A percentile compares a stretch with the other conserved stretches of the same genome.
Evolutionary conservation across 2,797 vertebrate genomes (phyloP).

Genomic region (Brotula barbata): DNA sequence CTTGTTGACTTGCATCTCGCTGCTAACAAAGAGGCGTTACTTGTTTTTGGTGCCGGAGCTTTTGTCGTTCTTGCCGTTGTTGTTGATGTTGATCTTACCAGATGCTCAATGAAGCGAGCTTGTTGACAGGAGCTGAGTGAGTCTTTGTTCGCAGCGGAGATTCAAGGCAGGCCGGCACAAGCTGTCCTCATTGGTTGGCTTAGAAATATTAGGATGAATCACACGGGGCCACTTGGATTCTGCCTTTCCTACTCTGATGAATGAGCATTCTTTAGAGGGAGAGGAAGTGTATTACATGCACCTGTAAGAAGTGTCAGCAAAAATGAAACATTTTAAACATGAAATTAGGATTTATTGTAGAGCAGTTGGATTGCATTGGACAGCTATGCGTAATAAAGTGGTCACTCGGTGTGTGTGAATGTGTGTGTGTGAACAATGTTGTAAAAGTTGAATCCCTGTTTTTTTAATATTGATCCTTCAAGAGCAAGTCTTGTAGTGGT

Average conservation of each 20-base stretch:
- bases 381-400: too few relatives aligned
- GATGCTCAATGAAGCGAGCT: conserved; percentile 45
- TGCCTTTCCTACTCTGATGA: conserved; percentile 27
- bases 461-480: too few relatives aligned
- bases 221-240: conserved; percentile 39
- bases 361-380: too few relatives aligned
- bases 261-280: conserved; percentile 37
- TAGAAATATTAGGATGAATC: conserved; percentile 47
- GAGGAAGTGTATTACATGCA: conserved; percentile 4
- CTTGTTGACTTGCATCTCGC: too few relatives aligned
- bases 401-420: too few relatives aligned
- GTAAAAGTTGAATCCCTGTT: not conserved
- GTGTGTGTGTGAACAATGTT: too few relatives aligned
- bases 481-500: too few relatives aligned
- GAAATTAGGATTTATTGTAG: too few relatives aligned
- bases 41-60: conserved; percentile 43
- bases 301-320: not conserved
- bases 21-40: conserved; percentile 42
- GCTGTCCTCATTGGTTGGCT: conserved; percentile 48
- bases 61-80: conserved; percentile 46
- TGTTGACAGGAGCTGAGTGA: conserved; percentile 57
- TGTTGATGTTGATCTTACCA: conserved; percentile 43
- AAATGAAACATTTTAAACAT: too few relatives aligned
- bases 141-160: conserved; percentile 62
- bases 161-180: conserved; percentile 32